These are phyloP conservation scores for Centroberyx gerrardi DNA, from an alignment of 2,797 vertebrate species.

Conservation along the genomic window DNA sequence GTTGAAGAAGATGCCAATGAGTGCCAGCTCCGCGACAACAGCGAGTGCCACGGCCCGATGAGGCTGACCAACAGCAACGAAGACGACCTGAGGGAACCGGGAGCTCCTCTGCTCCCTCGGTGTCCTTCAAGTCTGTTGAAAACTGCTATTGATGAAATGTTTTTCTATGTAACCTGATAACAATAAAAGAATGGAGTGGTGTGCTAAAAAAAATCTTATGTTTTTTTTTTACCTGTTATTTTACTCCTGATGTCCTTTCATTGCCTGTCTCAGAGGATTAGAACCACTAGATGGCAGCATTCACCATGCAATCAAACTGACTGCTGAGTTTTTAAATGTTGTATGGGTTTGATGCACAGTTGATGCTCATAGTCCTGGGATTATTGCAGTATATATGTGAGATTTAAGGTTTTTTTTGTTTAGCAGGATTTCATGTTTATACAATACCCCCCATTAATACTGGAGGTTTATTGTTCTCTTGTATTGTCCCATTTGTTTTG, in stretches of 20 bases:
- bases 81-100: not conserved
- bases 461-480: no score
- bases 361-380: not conserved
- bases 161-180: constrained; percentile 73
- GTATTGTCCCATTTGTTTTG: not conserved
- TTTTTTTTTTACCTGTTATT: not conserved
- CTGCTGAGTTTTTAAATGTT: not conserved
- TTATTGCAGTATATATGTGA: no score
- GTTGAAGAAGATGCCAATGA: constrained; percentile 84
- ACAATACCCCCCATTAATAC: no score
- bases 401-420: no score
- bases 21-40: constrained; percentile 25
- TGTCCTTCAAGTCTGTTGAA: constrained; percentile 30
- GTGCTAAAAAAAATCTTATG: constrained; percentile 5
- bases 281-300: constrained; percentile 60
- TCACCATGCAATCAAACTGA: not conserved
- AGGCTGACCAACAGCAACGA: constrained; percentile 33
- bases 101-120: not conserved
- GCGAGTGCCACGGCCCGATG: constrained; percentile 44
- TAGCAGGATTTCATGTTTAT: no score
- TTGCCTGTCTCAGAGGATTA: not conserved
- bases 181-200: constrained; percentile 71
- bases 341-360: not conserved
- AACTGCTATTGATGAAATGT: constrained; percentile 37
- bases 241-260: not conserved